phyloP scores from a whole-genome alignment of 2,113 vertebrate species.

The Cinclus cinclus region DNA sequence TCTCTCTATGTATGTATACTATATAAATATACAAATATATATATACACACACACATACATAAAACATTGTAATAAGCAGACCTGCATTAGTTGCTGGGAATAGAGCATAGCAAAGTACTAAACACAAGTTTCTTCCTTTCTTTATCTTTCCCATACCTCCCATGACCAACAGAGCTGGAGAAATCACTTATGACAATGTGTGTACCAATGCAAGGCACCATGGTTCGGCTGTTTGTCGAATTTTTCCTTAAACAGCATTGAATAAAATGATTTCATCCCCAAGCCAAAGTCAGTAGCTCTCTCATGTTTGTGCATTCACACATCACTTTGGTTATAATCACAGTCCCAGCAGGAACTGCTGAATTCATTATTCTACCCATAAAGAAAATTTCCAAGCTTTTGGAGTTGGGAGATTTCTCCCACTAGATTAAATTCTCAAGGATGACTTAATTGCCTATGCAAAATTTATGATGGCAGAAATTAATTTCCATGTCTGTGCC shows the following conservation, averaged over 20 bases:
- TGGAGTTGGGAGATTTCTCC: not conserved
- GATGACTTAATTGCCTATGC: not conserved
- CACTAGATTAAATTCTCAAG: not conserved
- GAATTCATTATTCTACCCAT: not conserved
- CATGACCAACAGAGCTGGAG: not conserved
- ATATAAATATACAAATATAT: too few relatives aligned
- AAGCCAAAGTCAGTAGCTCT: not conserved
- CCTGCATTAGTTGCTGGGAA: not conserved
- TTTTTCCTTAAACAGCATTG: not conserved
- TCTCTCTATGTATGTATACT: not conserved
- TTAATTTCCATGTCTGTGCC: not conserved
- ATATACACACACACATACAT: too few relatives aligned
- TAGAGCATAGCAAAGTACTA: not conserved
- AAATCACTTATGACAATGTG: not conserved
- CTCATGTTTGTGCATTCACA: not conserved
- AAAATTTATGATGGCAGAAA: not conserved
- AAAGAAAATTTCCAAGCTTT: not conserved
- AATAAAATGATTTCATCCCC: not conserved
- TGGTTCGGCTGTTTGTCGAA: not conserved
- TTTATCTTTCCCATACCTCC: not conserved
- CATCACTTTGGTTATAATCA: not conserved
- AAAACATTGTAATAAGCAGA: not conserved
- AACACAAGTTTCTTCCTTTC: not conserved
- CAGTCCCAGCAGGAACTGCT: not conserved
- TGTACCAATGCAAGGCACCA: not conserved